Evolutionary conservation across 2,888 invertebrate species (phyloP), one percentile per base, ranked within the genome.

Genomic region (Eristalis pertinax): DNA sequence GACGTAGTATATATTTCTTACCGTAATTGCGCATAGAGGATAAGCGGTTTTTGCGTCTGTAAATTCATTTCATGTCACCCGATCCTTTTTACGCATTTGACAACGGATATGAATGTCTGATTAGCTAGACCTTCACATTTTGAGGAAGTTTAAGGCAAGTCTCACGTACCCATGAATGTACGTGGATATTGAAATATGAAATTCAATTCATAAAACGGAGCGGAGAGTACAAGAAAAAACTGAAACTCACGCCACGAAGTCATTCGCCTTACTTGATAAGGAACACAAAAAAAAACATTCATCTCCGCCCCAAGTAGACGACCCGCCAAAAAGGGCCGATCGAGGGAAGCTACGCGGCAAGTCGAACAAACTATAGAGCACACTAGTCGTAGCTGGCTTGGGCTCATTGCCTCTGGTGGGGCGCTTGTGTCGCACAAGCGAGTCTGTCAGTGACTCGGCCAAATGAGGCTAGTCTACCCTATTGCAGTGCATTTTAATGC

Each of bases 1-100:
- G 43, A 65, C 35, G 73, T 77, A 38, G 4, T 15, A n/a, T 19
- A 7, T 43, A 19, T 70, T 69, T 69, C 85, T 85, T 85, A 85
- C 77, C 81, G 43, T 41, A 50, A 19, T n/a, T 50, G 50, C 19
- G 50, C 50, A 43, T 7, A 43, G 43, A 43, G n/a, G 43, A 65
- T 64, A n/a, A 38, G 56, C 19, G n/a, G 29, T 67, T 32, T 75
- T 2, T 22, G 56, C 64, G 32, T 26, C 26, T 32, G 32, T 32
- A 32, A 32, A 32, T 65, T 13, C n/a, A 7, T 63, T 67, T 50
- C 35, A 11, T 58, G 64, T 32, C 24, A 77, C 38, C 24, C 24
- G 38, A 70, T 69, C 70, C 70, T 69, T 65, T 70, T 60, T 74
- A 69, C 72, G 63, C 64, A 74, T 64, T 65, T 67, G 35, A 58